Conservation (phyloP, 2,888 invertebrate species). For the Macrosoma leucophasiata region DNA sequence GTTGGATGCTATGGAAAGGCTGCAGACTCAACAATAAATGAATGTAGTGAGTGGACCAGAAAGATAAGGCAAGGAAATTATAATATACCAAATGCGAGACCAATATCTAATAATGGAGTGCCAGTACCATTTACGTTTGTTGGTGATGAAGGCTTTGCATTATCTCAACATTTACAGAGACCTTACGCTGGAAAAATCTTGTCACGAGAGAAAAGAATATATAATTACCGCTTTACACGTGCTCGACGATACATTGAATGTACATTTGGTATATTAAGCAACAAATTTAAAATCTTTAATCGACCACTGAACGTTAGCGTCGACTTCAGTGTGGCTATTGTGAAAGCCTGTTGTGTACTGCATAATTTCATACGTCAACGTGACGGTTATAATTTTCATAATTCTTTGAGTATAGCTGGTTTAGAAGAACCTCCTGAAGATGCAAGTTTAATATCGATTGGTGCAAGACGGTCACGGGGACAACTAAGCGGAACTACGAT, state of each 20-base stretch:
- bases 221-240: conserved; percentile 8
- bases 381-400: conserved; percentile 10
- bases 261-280: conserved; percentile 4
- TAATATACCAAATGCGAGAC: conserved; percentile 12
- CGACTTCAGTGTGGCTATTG: conserved; percentile 5
- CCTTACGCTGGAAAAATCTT: conserved; percentile 13
- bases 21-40: conserved; percentile 8
- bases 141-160: conserved; percentile 18
- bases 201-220: conserved; percentile 14
- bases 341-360: conserved; percentile 10
- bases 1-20: conserved; percentile 17
- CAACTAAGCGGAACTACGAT: conserved; percentile 12
- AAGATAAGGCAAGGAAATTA: conserved; percentile 12
- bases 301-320: conserved; percentile 20
- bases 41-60: conserved; percentile 9
- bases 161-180: conserved; percentile 17
- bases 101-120: conserved; percentile 9
- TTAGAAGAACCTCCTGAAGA: conserved; percentile 5
- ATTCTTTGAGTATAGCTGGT: conserved; percentile 14
- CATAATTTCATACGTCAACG: conserved; percentile 9
- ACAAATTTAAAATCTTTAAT: conserved; percentile 21
- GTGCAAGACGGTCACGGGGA: too few relatives aligned
- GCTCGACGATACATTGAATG: conserved; percentile 8
- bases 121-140: conserved; percentile 13
- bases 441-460: conserved; percentile 9